Evolutionary conservation across 2,797 vertebrate genomes (phyloP).

Genomic region (Myotis planiceps): DNA sequence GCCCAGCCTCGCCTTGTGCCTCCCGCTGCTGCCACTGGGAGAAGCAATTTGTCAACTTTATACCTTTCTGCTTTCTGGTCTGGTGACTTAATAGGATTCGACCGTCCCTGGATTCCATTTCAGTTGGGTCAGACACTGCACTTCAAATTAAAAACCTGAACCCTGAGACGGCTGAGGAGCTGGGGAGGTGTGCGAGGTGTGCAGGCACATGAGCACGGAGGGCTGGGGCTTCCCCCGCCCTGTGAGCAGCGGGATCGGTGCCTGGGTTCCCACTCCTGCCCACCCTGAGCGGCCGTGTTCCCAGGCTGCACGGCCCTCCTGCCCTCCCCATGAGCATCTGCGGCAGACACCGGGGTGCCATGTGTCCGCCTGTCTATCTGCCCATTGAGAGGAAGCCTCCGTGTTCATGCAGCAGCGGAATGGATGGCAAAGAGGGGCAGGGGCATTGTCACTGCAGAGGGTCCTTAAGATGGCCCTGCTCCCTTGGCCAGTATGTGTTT

Average conservation of each 20-base stretch:
- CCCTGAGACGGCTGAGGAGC: conserved; percentile 51
- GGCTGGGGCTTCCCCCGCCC: background rate
- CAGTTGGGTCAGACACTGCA: conserved; percentile 71
- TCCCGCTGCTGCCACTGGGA: conserved; percentile 60
- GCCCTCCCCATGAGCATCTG: too few species aligned
- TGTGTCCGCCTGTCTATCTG: fast-evolving
- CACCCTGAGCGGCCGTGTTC: background rate
- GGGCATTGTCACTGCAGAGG: background rate
- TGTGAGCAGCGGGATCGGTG: background rate
- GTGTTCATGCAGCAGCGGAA: background rate
- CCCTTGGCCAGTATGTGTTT: background rate
- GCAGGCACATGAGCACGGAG: background rate
- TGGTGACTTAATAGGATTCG: conserved; percentile 82
- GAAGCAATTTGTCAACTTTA: conserved; percentile 81
- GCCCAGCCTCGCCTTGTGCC: background rate
- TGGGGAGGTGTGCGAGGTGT: background rate
- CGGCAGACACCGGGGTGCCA: fast-evolving
- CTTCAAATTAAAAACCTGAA: conserved; percentile 76
- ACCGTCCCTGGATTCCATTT: conserved; percentile 80
- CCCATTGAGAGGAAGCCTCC: background rate
- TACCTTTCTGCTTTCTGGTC: conserved; percentile 82
- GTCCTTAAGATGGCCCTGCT: background rate
- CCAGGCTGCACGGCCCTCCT: fast-evolving
- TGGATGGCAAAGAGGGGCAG: background rate
- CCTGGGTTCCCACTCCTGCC: fast-evolving